Base-by-base conservation (phyloP, 2,888 invertebrate genomes). In the Pachycephus smyrnensis region DNA sequence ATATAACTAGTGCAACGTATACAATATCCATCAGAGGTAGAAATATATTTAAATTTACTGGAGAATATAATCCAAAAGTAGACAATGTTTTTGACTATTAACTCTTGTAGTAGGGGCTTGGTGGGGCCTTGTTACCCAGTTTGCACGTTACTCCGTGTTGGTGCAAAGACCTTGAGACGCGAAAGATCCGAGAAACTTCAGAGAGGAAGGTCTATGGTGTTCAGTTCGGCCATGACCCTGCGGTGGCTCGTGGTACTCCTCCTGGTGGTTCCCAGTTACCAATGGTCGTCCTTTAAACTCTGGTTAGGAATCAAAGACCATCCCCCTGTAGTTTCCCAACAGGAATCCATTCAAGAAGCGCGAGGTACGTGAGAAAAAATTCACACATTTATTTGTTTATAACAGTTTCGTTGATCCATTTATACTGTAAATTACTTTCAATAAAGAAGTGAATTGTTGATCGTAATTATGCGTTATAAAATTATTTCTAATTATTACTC, bases 231-330 rank as follows among this genome's bases (percentile, higher is more conserved):
- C 71, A 71, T 71, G 71, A 71, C 71, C 71, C 32, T 33, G 71
- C 32, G 31, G 12, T 71, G 71, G 71, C 9, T 71, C 31, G 71
- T 71, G 31, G 71, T 33, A 33, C 71, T 71, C 55, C 80, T 81
- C 32, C 77, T 84, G 32, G 81, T 83, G 75, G 80, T 71, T 30
- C 84, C 85, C 73, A 83, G 81, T 75, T 80, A 84, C 79, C 84
- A 86, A 82, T 86, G 86, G 86, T 84, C 85, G 76, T 80, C 81
- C 77, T 82, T 84, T 55, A 82, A 81, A 75, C 79, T 84, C 78
- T 86, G 86, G 85, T 73, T 37, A 76, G 75, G 77, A 80, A 76
- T 79, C 40, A n/a, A 74, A 71, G 31, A 71, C 12, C 71, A 12
- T 33, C 31, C 71, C 71, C 12, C 31, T 31, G 71, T 33, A 23